Evolutionary conservation across 2,113 vertebrate genomes (phyloP).

Genomic region (Syngnathus scovelli): DNA sequence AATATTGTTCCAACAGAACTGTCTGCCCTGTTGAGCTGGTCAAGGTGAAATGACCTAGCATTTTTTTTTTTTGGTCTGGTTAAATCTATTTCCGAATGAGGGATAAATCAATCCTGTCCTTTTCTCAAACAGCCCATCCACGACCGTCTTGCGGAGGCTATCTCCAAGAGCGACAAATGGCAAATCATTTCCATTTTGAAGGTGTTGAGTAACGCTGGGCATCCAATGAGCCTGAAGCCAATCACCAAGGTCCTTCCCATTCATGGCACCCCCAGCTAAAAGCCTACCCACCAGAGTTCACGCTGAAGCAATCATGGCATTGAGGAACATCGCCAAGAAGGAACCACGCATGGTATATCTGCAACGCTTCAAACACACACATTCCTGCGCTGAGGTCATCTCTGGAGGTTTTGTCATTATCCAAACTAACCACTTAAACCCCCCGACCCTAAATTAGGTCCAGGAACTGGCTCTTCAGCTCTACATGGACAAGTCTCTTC

Average conservation of each 20-base stretch:
- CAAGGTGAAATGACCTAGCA: constrained; percentile 39
- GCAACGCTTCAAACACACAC: neutral
- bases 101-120: neutral
- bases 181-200: constrained; percentile 75
- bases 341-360: constrained; percentile 65
- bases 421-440: neutral
- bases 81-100: neutral
- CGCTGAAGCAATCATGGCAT: constrained; percentile 72
- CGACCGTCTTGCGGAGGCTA: constrained; percentile 65
- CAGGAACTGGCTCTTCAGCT: constrained; percentile 75
- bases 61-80: neutral
- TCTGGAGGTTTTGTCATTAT: neutral
- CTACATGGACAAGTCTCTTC: constrained; percentile 68
- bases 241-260: constrained; percentile 74
- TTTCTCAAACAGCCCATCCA: constrained; percentile 71
- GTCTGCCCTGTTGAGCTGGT: constrained; percentile 51
- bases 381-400: neutral
- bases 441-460: constrained; percentile 59
- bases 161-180: constrained; percentile 55
- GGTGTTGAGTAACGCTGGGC: constrained; percentile 78
- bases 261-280: constrained; percentile 62
- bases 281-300: constrained; percentile 64
- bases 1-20: constrained; percentile 55
- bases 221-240: constrained; percentile 72
- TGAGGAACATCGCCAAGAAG: constrained; percentile 76